Evolutionary conservation across 2,113 vertebrate species (phyloP).

Genomic region (Thymallus thymallus): DNA sequence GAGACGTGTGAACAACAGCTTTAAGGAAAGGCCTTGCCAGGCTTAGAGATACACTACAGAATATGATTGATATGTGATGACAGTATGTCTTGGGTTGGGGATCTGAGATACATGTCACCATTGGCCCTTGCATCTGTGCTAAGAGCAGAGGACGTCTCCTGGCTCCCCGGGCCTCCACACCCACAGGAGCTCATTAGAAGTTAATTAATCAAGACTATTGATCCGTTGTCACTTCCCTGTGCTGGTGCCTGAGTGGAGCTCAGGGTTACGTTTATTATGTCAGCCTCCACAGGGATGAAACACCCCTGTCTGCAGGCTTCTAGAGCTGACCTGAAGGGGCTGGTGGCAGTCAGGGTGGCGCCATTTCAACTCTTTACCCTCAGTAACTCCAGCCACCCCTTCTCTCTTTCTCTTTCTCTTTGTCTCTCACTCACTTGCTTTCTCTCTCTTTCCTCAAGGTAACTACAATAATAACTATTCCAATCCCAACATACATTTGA

Average conservation of each 20-base stretch:
- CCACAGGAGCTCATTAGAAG: constrained; percentile 78
- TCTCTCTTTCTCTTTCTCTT: no score
- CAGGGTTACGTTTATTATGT: constrained; percentile 57
- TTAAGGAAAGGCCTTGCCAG: neutral
- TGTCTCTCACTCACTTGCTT: no score
- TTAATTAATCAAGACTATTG: constrained; percentile 79
- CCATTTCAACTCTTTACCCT: no score
- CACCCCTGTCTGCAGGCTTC: neutral
- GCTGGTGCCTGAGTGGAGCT: constrained; percentile 48
- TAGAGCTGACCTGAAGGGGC: no score
- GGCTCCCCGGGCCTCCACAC: constrained; percentile 49
- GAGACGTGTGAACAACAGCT: neutral
- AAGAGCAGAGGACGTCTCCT: constrained; percentile 58
- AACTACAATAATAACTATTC: neutral
- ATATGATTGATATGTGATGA: neutral
- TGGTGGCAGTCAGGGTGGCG: neutral
- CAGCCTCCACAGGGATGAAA: constrained; percentile 1
- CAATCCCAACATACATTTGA: neutral
- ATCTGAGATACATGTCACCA: neutral
- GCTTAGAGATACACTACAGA: neutral
- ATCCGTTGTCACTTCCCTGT: constrained; percentile 70
- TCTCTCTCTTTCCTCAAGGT: neutral
- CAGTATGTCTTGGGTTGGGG: neutral
- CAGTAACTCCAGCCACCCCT: no score
- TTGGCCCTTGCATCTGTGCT: neutral